Conservation (phyloP, 2,113 vertebrate genomes). For the Neomonachus schauinslandi region DNA sequence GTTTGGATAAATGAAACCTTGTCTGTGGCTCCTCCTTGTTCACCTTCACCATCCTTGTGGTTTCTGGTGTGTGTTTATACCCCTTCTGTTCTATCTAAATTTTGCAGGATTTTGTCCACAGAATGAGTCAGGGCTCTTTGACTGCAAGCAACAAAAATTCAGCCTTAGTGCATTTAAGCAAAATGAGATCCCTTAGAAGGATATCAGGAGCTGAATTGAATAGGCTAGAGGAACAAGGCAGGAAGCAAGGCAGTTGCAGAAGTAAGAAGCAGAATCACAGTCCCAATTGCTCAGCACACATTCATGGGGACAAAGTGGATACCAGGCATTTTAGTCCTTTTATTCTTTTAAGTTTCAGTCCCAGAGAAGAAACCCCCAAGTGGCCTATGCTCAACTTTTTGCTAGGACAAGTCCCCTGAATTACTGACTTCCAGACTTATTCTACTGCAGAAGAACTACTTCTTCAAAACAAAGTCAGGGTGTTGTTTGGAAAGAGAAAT, state of each 20-base stretch:
- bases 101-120: background rate
- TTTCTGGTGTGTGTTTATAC: background rate
- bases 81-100: background rate
- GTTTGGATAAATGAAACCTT: background rate
- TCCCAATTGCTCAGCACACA: background rate
- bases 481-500: background rate
- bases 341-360: background rate
- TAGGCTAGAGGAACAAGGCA: background rate
- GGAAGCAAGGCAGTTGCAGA: background rate
- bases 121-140: background rate
- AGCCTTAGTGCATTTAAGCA: background rate
- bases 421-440: background rate
- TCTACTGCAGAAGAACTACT: background rate
- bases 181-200: background rate
- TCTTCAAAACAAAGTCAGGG: conserved; percentile 7
- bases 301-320: background rate
- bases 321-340: background rate
- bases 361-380: background rate
- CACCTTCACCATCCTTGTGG: background rate
- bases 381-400: background rate
- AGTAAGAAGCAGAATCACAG: background rate
- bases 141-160: background rate
- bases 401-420: background rate
- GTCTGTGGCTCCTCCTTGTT: background rate
- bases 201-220: background rate